Evolutionary conservation across 2,113 vertebrate species (phyloP), one percentile per base, ranked within the genome.

Genomic region (Neotragus moschatus): DNA sequence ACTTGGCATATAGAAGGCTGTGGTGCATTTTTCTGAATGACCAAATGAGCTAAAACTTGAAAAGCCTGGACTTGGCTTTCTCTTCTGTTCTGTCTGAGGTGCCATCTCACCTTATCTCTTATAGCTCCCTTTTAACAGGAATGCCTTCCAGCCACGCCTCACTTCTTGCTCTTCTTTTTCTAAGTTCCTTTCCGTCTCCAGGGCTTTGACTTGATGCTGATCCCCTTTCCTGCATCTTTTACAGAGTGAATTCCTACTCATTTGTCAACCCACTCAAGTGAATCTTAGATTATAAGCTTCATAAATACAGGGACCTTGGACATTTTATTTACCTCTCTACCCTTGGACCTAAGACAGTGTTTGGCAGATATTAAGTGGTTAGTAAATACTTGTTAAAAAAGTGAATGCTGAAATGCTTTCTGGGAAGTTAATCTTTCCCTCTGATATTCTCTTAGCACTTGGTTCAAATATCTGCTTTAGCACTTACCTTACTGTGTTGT

Each of bases 301-400:
- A 63, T 87, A 61, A 70, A 28, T 80, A 56, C 13, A 77, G 73
- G 39, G 61, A 84, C 45, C 61, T 94, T 94, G 53, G 63, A 8
- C 73, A 66, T 94, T 96, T 95, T 91, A 84, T 94, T 84, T 84
- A 89, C 33, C 16, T 94, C 30, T 81, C 28, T 60, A 19, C 86
- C 28, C 45, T 90, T 85, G 30, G 39, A 55, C 17, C 73, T 70
- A 23, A 25, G 36, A 33, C 15, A 80, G 80, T 92, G 56, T 33
- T 82, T 36, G 43, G 9, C 36, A 66, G 47, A 77, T 82, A 79
- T 28, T 93, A 85, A 93, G 26, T 80, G 36, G 39, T 91, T 66
- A 90, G n/a, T 96, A 84, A 93, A 84, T 90, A 49, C 51, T 90
- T 94, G 61, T 91, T 97, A 85, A 75, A 63, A 81, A 90, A 88